Conservation (phyloP, 37 sponge, comb jelly and placozoan species). For the Spongia lamella region DNA sequence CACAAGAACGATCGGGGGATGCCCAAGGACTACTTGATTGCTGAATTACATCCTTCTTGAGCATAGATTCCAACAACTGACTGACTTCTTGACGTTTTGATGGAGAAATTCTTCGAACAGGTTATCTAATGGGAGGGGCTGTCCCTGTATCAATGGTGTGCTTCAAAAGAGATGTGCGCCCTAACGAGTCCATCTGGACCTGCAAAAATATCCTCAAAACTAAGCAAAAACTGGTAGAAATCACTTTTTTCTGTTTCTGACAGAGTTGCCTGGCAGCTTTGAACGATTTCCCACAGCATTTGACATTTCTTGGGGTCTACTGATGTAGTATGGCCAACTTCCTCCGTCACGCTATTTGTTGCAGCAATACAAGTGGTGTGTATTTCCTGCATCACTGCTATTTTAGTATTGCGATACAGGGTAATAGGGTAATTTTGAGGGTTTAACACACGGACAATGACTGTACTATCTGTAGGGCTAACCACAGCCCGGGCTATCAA, state of each 20-base stretch:
- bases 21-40: slow-evolving; percentile 40
- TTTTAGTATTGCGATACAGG: background rate
- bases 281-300: background rate
- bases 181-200: slow-evolving; percentile 1
- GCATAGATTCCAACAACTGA: slow-evolving; percentile 34
- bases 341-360: background rate
- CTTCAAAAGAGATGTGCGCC: slow-evolving; percentile 3
- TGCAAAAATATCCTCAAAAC: slow-evolving; percentile 17
- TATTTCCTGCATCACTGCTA: background rate
- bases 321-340: background rate
- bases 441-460: slow-evolving; percentile 24
- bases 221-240: background rate
- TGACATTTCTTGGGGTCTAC: background rate
- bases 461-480: background rate
- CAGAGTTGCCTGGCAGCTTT: background rate
- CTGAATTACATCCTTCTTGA: slow-evolving; percentile 12
- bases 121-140: slow-evolving; percentile 36
- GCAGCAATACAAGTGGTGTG: background rate
- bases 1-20: slow-evolving; percentile 24
- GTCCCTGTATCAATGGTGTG: slow-evolving; percentile 36
- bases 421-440: background rate
- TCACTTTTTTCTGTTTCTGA: background rate
- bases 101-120: slow-evolving; percentile 4
- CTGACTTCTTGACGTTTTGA: background rate
- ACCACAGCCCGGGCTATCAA: background rate